These are phyloP conservation scores for Gorsachius goisagi DNA, from an alignment of 2,113 vertebrate species.

Conservation along the genomic window DNA sequence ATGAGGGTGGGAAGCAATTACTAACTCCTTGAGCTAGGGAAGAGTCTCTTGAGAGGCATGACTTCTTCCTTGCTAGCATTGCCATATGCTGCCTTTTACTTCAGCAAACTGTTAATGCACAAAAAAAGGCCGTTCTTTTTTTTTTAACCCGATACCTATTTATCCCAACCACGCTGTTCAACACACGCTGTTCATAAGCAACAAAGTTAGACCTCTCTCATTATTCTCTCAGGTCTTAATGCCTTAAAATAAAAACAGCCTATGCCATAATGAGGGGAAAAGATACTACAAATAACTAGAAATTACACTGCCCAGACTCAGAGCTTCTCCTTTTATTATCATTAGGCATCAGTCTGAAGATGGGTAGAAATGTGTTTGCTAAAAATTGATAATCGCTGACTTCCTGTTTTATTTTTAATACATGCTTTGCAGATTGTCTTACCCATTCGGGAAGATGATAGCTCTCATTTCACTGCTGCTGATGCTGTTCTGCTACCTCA, in stretches of 20 bases:
- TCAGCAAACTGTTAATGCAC: background rate
- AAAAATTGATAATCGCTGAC: conserved; percentile 23
- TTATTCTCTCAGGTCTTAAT: background rate
- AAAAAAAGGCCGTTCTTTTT: background rate
- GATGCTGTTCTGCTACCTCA: background rate
- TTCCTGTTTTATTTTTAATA: conserved; percentile 39
- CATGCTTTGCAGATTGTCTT: background rate
- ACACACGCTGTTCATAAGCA: background rate
- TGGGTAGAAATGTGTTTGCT: background rate
- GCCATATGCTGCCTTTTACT: conserved; percentile 20
- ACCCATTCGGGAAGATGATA: background rate
- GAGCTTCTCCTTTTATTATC: background rate
- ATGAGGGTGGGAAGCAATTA: background rate
- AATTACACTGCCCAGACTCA: background rate
- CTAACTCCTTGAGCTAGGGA: background rate
- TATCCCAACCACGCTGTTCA: background rate
- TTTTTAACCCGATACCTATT: background rate
- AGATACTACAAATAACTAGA: background rate
- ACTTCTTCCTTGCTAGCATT: background rate
- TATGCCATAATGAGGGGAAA: background rate
- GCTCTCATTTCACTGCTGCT: conserved; percentile 4
- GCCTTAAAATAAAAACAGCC: background rate
- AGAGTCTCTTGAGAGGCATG: background rate
- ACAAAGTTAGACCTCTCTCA: background rate
- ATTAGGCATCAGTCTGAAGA: background rate